A percentile compares a stretch with the other conserved stretches of the same genome.
Evolutionary conservation across 2,113 vertebrate genomes (phyloP).

Genomic region (Aleadryas rufinucha): DNA sequence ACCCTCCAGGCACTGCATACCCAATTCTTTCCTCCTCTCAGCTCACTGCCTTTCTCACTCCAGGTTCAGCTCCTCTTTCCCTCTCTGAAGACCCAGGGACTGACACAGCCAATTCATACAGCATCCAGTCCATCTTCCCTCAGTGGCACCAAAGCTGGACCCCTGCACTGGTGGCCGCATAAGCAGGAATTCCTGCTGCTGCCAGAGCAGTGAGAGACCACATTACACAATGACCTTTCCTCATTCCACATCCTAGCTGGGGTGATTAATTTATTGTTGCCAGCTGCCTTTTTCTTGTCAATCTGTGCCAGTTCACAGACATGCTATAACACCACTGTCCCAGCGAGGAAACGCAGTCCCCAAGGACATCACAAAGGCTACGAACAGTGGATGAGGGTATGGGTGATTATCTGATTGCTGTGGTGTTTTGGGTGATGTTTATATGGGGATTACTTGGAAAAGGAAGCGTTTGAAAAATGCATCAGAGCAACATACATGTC

Average conservation of each 20-base stretch:
- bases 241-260: background rate
- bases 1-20: constrained; percentile 42
- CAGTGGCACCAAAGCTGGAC: background rate
- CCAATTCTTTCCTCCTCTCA: background rate
- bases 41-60: background rate
- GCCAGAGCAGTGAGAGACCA: background rate
- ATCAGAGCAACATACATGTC: background rate
- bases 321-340: background rate
- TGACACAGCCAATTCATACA: background rate
- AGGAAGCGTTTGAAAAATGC: background rate
- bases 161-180: background rate
- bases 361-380: background rate
- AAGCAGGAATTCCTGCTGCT: background rate
- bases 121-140: background rate
- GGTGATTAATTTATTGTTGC: background rate
- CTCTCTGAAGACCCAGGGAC: background rate
- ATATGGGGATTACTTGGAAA: background rate
- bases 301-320: background rate
- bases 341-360: background rate
- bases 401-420: background rate
- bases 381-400: background rate
- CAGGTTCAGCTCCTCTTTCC: background rate
- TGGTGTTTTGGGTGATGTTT: background rate
- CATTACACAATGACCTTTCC: background rate
- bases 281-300: background rate